Percentiles rank a stretch among this genome's conserved stretches.
phyloP scores from a whole-genome alignment of 2,797 vertebrate genomes.

The Hafferia zeledoni region DNA sequence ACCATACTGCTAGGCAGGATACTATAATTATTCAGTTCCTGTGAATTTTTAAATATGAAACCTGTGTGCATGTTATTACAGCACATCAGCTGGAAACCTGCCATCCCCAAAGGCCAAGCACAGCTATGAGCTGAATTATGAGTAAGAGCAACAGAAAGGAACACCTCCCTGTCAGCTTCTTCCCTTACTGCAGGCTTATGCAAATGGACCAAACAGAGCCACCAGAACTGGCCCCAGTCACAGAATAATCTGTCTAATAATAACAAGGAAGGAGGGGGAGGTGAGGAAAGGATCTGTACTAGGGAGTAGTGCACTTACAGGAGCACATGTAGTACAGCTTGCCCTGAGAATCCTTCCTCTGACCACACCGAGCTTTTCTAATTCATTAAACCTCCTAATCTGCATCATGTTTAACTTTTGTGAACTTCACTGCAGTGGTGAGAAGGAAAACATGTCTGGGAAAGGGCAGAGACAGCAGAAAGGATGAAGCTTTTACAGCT shows the following conservation, averaged over 20 bases:
- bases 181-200: slow-evolving; percentile 22
- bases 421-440: not conserved
- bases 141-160: slow-evolving; percentile 32
- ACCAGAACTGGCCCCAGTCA: slow-evolving; percentile 42
- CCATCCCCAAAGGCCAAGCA: slow-evolving; percentile 67
- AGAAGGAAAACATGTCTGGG: not conserved
- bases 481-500: not conserved
- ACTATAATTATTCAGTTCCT: slow-evolving; percentile 69
- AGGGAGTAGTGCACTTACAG: not conserved
- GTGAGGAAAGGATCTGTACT: not conserved
- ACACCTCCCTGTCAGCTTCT: not conserved
- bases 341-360: not conserved
- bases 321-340: not conserved
- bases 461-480: slow-evolving; percentile 42
- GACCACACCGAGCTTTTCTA: not conserved
- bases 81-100: slow-evolving; percentile 68
- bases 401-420: slow-evolving; percentile 17
- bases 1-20: not conserved
- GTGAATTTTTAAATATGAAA: slow-evolving; percentile 68
- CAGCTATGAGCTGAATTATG: slow-evolving; percentile 56
- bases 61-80: slow-evolving; percentile 59
- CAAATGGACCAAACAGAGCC: slow-evolving; percentile 24
- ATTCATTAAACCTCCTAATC: slow-evolving; percentile 45
- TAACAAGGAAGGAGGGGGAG: not conserved
- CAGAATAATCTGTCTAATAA: slow-evolving; percentile 40